phyloP scores from a whole-genome alignment of 2,797 vertebrate genomes.

The Sternarchorhynchus goeldii region DNA sequence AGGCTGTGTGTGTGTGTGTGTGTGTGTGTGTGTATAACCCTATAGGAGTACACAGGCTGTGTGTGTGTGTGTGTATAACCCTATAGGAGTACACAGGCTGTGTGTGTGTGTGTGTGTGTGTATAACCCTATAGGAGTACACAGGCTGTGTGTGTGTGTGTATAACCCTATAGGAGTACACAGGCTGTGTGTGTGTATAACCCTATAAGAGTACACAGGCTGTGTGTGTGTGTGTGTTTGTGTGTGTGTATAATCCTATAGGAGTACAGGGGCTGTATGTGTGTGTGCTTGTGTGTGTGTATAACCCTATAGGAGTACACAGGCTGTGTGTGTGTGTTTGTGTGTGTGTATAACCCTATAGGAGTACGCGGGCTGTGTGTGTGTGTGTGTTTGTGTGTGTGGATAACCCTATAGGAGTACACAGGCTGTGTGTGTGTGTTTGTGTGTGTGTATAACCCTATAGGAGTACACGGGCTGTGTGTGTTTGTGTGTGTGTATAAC shows the following conservation, averaged over 20 bases:
- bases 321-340: no score
- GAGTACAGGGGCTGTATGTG: background rate
- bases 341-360: no score
- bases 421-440: no score
- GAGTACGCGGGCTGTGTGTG: no score
- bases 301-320: background rate
- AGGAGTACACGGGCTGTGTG: no score
- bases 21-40: background rate
- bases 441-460: no score
- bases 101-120: background rate
- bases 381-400: no score
- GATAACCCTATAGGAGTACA: no score
- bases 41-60: no score
- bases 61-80: constrained; percentile 11
- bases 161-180: background rate
- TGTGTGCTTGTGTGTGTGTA: constrained; percentile 9
- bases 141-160: constrained; percentile 1
- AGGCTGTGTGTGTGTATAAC: background rate
- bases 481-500: no score
- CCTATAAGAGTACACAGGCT: background rate
- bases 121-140: no score
- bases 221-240: background rate
- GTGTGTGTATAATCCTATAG: background rate
- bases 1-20: background rate
- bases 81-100: background rate